Evolutionary conservation across 2,113 vertebrate species (phyloP), one percentile per base, ranked within the genome.

Genomic region (Numenius arquata): DNA sequence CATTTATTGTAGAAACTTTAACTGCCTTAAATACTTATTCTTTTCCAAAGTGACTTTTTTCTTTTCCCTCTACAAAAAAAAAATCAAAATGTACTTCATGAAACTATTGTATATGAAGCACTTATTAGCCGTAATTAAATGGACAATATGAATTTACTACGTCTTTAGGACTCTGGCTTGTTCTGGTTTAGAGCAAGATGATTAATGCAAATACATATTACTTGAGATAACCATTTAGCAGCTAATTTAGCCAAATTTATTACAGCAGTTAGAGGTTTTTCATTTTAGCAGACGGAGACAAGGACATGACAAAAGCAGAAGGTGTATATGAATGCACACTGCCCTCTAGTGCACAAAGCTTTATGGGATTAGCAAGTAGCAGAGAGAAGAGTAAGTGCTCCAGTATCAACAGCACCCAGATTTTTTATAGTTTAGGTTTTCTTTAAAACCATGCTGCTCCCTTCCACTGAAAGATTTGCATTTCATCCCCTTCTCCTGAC

Each of bases 141-240:
- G 98, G 98, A 98, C 99, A 99, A 99, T 98, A 98, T 99, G 99
- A 99, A 98, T 99, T 98, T 98, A 99, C 98, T 98, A 98, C 98
- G 80, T 98, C 97, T 98, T 98, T 98, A 98, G 98, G 98, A 98
- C 98, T 99, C 98, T 97, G 98, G 98, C 98, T 99, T 98, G 98
- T 99, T 99, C 98, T 99, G 98, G 98, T 99, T 99, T 99, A 98
- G 98, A 99, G 98, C 98, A 98, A 98, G 98, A 99, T 99, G 99
- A 99, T 99, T 99, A 99, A 99, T 99, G 99, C 98, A 99, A 98
- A 99, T 99, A 99, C 99, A 99, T 99, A 99, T 99, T 99, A 99
- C 98, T 99, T 99, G 98, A 99, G 99, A 99, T 99, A 99, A 99
- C 99, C 99, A 99, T 99, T 99, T 99, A 99, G 98, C 98, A 99